A percentile compares a stretch with the other conserved stretches of the same genome.
These are phyloP conservation scores for Galerucella calmariensis DNA, from an alignment of 2,888 invertebrate species.

Conservation along the genomic window DNA sequence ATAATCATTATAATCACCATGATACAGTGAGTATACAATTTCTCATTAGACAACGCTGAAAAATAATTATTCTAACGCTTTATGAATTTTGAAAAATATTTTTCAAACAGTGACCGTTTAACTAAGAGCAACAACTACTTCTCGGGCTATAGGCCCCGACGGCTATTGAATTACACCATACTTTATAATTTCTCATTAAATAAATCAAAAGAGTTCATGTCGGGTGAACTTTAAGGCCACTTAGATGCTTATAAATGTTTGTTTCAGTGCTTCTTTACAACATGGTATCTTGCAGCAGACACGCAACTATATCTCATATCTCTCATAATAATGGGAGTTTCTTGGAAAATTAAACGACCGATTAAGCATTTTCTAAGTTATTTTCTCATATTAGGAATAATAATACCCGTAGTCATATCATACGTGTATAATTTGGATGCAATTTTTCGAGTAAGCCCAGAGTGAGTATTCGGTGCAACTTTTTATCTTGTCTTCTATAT, in stretches of 20 bases:
- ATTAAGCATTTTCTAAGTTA: constrained; percentile 32
- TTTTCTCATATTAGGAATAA: constrained; percentile 39
- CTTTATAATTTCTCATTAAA: neutral
- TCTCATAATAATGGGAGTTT: constrained; percentile 52
- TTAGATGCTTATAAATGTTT: neutral
- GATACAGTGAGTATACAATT: constrained; percentile 49
- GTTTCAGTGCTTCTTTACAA: constrained; percentile 58
- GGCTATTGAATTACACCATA: too few species aligned
- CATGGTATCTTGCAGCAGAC: constrained; percentile 60
- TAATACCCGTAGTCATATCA: constrained; percentile 42
- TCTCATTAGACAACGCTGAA: neutral
- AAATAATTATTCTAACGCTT: too few species aligned
- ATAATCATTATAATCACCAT: constrained; percentile 53
- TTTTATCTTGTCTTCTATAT: neutral
- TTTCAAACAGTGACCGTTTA: too few species aligned
- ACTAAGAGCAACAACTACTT: too few species aligned
- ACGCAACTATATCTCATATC: constrained; percentile 58
- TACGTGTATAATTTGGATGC: constrained; percentile 48
- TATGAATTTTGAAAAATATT: too few species aligned
- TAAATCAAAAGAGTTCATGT: neutral
- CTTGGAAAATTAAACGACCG: constrained; percentile 49
- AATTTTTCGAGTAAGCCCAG: constrained; percentile 48
- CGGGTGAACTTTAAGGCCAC: neutral
- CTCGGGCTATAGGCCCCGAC: too few species aligned
- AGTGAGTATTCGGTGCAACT: constrained; percentile 42